A percentile compares a stretch with the other conserved stretches of the same genome.
These are phyloP conservation scores for Elachura formosa DNA, from an alignment of 2,113 vertebrate species.

Conservation along the genomic window DNA sequence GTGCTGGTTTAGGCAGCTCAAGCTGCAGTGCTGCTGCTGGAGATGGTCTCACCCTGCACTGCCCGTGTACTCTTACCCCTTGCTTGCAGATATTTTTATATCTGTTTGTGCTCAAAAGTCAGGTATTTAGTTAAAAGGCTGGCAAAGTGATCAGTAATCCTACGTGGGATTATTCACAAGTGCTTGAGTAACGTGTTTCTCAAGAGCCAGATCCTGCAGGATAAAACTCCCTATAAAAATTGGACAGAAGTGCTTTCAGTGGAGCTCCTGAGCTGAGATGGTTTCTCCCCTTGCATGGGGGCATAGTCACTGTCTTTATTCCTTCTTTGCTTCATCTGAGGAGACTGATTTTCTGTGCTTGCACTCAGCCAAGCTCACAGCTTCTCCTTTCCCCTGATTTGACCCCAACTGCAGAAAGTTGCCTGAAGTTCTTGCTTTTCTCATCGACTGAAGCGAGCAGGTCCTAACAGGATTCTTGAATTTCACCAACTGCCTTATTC, in stretches of 20 bases:
- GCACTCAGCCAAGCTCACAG: background rate
- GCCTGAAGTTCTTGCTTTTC: conserved; percentile 51
- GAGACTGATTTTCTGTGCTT: background rate
- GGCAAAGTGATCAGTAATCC: background rate
- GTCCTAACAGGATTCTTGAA: conserved; percentile 26
- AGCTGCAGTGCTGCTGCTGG: background rate
- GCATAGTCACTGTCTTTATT: background rate
- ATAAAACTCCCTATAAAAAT: background rate
- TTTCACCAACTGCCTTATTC: conserved; percentile 24
- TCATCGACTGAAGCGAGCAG: conserved; percentile 14
- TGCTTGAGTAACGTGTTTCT: background rate
- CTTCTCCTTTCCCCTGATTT: conserved; percentile 45
- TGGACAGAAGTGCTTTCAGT: background rate
- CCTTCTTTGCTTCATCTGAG: background rate
- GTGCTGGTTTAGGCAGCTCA: background rate
- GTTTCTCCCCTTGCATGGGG: background rate
- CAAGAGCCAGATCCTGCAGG: background rate
- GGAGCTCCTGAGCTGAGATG: background rate
- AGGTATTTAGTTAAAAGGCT: background rate
- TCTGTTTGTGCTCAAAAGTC: background rate
- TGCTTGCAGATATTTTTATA: background rate
- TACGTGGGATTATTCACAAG: accelerated
- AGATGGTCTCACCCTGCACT: background rate
- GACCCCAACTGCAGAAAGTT: conserved; percentile 43
- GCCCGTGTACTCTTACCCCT: accelerated